Evolutionary conservation across 1,140 invertebrate species (phyloP).

Genomic region (Portunus trituberculatus): DNA sequence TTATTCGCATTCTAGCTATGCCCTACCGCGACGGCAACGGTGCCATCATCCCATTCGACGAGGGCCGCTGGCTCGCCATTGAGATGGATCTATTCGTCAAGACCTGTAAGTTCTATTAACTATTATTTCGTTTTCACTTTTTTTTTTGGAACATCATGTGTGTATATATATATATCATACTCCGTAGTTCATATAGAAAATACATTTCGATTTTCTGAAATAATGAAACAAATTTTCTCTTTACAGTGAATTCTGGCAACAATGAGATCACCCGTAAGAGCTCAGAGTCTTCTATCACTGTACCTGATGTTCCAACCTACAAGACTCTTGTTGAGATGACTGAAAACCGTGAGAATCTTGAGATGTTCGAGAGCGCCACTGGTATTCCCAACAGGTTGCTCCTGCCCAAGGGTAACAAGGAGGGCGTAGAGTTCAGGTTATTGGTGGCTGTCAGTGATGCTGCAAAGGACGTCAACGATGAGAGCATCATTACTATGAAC

Average conservation of each 20-base stretch:
- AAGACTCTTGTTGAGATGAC: conserved; percentile 6
- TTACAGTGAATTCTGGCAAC: background rate
- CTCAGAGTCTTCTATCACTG: background rate
- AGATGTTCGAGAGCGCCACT: conserved; percentile 25
- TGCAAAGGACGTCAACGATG: too few species aligned
- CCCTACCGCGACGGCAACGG: conserved; percentile 39
- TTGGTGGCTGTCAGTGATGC: background rate
- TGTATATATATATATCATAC: too few species aligned
- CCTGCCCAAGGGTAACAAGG: conserved; percentile 12
- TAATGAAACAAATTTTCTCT: background rate
- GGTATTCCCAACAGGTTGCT: background rate
- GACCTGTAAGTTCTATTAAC: too few species aligned
- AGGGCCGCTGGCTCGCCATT: conserved; percentile 43
- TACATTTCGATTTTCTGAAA: too few species aligned
- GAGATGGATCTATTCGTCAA: conserved; percentile 31
- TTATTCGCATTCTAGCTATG: conserved; percentile 41
- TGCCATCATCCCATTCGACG: conserved; percentile 26
- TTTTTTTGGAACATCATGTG: too few species aligned
- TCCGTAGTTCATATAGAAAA: too few species aligned
- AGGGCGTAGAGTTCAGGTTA: conserved; percentile 9
- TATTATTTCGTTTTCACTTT: too few species aligned
- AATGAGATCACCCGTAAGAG: background rate
- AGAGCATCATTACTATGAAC: too few species aligned
- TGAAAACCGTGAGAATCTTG: background rate
- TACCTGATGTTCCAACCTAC: background rate